Evolutionary conservation across 1,140 invertebrate genomes (phyloP).

Genomic region (Phortica variegata): DNA sequence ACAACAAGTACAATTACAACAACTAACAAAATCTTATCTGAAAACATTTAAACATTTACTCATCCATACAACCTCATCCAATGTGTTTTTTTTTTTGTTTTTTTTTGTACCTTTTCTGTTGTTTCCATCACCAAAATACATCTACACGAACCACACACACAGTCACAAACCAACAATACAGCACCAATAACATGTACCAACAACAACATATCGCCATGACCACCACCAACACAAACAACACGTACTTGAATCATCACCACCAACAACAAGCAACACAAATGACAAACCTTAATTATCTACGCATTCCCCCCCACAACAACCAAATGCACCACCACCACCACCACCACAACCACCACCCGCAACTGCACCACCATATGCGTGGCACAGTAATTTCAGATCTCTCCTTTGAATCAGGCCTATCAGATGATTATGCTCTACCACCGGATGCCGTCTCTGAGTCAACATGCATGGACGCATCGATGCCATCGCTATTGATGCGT

Average conservation of each 20-base stretch:
- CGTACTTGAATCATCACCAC: constrained; percentile 31
- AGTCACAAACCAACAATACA: constrained; percentile 1
- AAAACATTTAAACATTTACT: too few relatives aligned
- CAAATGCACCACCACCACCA: not conserved
- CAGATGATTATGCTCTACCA: constrained; percentile 94
- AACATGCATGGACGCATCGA: constrained; percentile 71
- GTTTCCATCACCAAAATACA: constrained; percentile 16
- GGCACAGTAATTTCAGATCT: constrained; percentile 70
- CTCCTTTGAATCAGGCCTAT: constrained; percentile 89
- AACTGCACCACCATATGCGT: constrained; percentile 37
- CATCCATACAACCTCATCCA: too few relatives aligned
- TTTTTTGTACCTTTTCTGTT: not conserved
- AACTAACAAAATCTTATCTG: too few relatives aligned
- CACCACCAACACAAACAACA: constrained; percentile 27
- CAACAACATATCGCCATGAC: constrained; percentile 7
- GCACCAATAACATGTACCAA: constrained; percentile 3
- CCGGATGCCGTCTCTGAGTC: constrained; percentile 84
- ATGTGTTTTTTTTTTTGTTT: not conserved
- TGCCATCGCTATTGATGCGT: constrained; percentile 68
- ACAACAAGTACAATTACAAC: too few relatives aligned
- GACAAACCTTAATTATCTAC: constrained; percentile 24
- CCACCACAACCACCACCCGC: not conserved
- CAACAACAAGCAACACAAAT: constrained; percentile 19
- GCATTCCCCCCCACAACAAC: constrained; percentile 23
- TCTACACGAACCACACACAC: not conserved